Evolutionary conservation across 1,140 invertebrate species (phyloP), one percentile per base, ranked within the genome.

Genomic region (Teleopsis dalmanni): DNA sequence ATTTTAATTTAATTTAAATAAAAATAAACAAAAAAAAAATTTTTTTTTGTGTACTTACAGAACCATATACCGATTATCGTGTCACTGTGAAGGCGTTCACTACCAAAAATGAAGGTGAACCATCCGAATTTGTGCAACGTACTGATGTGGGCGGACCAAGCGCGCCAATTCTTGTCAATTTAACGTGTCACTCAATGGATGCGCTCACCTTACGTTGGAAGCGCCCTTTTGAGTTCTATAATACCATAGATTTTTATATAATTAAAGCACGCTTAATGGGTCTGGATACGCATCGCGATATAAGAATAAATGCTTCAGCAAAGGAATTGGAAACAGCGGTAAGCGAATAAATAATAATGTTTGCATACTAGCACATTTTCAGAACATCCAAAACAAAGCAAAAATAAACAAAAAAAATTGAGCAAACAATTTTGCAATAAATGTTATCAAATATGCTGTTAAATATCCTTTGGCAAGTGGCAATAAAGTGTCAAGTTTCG

Each of bases 71-170:
- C 3, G 79, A 87, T 36, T 93, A 93, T 70, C 86, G 84, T 68
- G 82, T 95, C 54, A 91, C 83, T 80, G 82, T 92, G 9, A 85
- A 88, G 60, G 89, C 88, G 13, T 82, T 78, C 57, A 86, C 84
- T 8, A 75, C 73, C 59, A 82, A 81, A 62, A 76, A 85, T 68
- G 84, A 87, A 68, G 84, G 85, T 31, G 80, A 84, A 55, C 73
- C 79, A 21, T 91, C 88, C 8, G 80, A 84, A 53, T 72, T 79
- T 3, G 76, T 78, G 41, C 81, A 85, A 23, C 76, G 78, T 46
- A 92, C 89, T 2, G 90, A 94, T 72, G 84, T 93, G 26, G 76
- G 76, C 38, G 86, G 85, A 4, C 90, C 91, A 7, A 83, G 80
- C 53, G 75, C 87, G 4, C 90, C 91, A 1, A 69, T 77, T 50